These are phyloP conservation scores for Actinemys pallida DNA, from an alignment of 2,113 vertebrate species.

Conservation along the genomic window DNA sequence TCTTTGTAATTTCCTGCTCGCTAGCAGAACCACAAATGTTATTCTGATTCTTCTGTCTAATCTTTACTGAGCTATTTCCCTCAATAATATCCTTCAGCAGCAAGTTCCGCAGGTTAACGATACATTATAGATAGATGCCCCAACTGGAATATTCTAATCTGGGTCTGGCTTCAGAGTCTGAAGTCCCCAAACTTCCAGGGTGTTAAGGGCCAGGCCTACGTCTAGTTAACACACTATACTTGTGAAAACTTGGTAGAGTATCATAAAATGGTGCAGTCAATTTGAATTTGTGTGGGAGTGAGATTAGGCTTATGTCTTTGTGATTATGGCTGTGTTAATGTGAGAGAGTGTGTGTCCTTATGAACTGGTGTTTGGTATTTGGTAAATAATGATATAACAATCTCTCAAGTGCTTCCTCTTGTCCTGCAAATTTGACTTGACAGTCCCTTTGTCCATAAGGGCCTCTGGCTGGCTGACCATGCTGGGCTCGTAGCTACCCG, in stretches of 20 bases:
- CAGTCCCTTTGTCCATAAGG: background rate
- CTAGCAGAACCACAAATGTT: background rate
- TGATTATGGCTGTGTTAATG: background rate
- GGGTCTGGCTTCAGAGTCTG: background rate
- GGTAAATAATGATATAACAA: background rate
- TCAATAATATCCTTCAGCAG: fast-evolving
- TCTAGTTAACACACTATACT: background rate
- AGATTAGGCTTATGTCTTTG: background rate
- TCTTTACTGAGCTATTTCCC: fast-evolving
- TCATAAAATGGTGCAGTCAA: background rate
- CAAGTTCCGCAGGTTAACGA: background rate
- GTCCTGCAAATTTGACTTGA: background rate
- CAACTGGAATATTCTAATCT: background rate
- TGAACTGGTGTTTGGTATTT: background rate
- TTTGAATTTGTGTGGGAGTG: background rate
- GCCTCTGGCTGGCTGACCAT: background rate
- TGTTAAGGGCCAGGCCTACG: background rate
- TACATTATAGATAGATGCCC: background rate
- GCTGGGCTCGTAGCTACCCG: background rate
- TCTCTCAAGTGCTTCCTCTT: background rate
- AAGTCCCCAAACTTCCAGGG: background rate
- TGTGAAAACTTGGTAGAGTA: background rate
- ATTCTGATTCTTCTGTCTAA: background rate
- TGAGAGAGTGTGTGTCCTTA: background rate
- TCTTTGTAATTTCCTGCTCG: background rate